phyloP scores from a whole-genome alignment of 2,113 vertebrate genomes.

The Petaurus breviceps region DNA sequence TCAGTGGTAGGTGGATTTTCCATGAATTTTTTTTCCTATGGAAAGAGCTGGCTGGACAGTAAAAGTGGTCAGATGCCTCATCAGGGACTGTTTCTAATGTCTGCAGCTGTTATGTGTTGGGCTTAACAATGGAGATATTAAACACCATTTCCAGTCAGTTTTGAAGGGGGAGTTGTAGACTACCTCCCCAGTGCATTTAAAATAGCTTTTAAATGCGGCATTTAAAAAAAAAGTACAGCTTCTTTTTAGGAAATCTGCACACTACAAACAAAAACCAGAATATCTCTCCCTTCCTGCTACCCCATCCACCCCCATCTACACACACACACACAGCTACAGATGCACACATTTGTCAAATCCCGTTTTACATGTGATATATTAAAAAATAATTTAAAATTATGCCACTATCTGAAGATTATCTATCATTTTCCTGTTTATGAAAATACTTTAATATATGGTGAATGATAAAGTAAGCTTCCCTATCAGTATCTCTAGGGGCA shows the following conservation, averaged over 20 bases:
- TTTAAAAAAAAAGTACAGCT: background rate
- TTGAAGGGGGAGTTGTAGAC: conserved; percentile 3
- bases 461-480: background rate
- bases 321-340: background rate
- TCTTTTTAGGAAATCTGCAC: conserved; percentile 31
- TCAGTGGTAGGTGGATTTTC: background rate
- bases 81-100: too few species aligned
- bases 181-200: conserved; percentile 19
- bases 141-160: background rate
- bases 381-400: conserved; percentile 70
- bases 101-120: background rate
- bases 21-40: background rate
- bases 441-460: conserved; percentile 52
- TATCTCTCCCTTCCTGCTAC: background rate
- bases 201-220: background rate
- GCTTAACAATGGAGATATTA: background rate
- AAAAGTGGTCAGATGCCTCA: background rate
- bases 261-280: conserved; percentile 26
- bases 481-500: background rate
- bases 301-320: background rate
- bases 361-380: conserved; percentile 51
- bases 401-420: conserved; percentile 53
- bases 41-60: background rate
- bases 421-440: conserved; percentile 70
- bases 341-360: background rate